Percentiles rank a stretch among this genome's conserved stretches.
phyloP scores from a whole-genome alignment of 37 sponge, comb jelly and placozoan species.

The Halichondria panicea region DNA sequence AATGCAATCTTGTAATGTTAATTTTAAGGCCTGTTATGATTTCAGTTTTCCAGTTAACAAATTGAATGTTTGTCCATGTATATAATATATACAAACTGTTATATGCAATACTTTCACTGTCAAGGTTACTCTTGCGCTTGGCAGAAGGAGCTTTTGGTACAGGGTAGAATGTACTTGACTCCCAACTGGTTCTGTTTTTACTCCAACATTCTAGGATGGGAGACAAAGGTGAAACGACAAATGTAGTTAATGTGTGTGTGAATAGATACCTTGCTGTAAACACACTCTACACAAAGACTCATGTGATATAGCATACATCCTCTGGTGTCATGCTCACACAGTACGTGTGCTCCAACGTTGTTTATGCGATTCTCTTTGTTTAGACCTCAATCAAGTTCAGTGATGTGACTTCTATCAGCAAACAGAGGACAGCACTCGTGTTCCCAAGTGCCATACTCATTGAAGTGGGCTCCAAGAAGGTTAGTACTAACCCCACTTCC shows the following conservation, averaged over 20 bases:
- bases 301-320: not conserved
- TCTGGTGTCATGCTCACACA: too few relatives aligned
- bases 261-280: not conserved
- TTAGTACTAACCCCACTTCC: slow-evolving; percentile 5
- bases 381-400: slow-evolving; percentile 39
- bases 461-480: slow-evolving; percentile 47
- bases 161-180: slow-evolving; percentile 61
- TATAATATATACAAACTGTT: not conserved
- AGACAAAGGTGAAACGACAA: slow-evolving; percentile 35
- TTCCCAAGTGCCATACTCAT: slow-evolving; percentile 68
- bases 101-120: not conserved
- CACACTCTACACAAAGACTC: not conserved
- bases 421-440: slow-evolving; percentile 53
- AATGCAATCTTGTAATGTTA: not conserved
- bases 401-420: slow-evolving; percentile 46
- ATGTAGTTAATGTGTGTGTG: not conserved
- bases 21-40: not conserved
- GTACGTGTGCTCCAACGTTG: too few relatives aligned
- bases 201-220: slow-evolving; percentile 52
- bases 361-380: not conserved
- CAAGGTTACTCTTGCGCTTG: slow-evolving; percentile 74
- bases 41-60: not conserved
- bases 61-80: not conserved
- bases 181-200: slow-evolving; percentile 59
- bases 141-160: slow-evolving; percentile 64